These are phyloP conservation scores for Mythimna lalbum DNA, from an alignment of 2,888 invertebrate species.

Conservation along the genomic window DNA sequence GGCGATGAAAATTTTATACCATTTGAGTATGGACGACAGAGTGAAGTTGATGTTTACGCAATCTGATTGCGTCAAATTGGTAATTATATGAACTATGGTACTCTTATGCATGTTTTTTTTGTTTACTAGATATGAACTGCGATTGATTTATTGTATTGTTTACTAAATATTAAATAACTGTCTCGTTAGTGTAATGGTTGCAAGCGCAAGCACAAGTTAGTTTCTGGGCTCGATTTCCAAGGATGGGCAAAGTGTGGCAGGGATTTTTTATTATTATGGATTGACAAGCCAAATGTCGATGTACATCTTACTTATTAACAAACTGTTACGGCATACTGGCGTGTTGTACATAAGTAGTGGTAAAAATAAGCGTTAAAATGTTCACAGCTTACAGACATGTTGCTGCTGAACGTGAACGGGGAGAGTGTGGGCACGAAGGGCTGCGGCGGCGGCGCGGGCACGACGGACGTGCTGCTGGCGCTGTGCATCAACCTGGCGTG, in stretches of 20 bases:
- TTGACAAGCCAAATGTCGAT: background rate
- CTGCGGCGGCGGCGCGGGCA: constrained; percentile 85
- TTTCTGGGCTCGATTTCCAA: background rate
- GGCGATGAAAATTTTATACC: constrained; percentile 96
- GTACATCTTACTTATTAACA: background rate
- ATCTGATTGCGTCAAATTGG: constrained; percentile 97
- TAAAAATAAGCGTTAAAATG: background rate
- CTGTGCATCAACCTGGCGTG: constrained; percentile 98
- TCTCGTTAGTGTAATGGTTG: background rate
- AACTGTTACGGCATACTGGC: background rate
- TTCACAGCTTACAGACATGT: constrained; percentile 93
- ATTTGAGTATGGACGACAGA: constrained; percentile 98
- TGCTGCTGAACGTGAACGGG: constrained; percentile 94
- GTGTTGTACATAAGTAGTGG: too few relatives aligned
- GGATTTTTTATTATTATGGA: background rate
- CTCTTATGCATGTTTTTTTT: too few relatives aligned
- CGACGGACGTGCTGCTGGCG: constrained; percentile 95
- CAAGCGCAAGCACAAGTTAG: too few relatives aligned
- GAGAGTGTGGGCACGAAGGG: constrained; percentile 90
- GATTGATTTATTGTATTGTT: background rate
- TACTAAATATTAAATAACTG: background rate
- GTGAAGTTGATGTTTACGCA: constrained; percentile 98
- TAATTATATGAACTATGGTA: constrained; percentile 78
- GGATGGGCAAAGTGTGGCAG: background rate
- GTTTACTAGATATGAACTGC: background rate